Evolutionary conservation across 2,113 vertebrate genomes (phyloP).

Genomic region (Oxyruncus cristatus): DNA sequence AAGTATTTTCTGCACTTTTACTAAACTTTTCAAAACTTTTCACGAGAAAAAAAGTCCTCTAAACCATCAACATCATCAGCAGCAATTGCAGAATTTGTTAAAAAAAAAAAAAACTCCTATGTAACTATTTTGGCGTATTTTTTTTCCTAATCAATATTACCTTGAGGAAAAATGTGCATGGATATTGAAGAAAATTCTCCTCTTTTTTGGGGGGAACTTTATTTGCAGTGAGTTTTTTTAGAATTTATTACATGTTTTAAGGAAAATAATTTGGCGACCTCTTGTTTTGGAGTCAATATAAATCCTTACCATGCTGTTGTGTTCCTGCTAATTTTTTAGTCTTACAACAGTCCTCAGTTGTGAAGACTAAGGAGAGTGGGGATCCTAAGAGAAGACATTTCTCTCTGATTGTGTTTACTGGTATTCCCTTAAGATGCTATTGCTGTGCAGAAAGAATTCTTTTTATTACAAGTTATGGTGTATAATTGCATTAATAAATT

Average conservation of each 20-base stretch:
- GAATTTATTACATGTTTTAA: background rate
- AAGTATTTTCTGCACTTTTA: background rate
- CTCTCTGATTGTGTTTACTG: background rate
- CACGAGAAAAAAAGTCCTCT: background rate
- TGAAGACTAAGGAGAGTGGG: background rate
- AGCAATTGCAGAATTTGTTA: background rate
- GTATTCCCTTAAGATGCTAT: background rate
- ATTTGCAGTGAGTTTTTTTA: background rate
- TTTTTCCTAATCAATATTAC: background rate
- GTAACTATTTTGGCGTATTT: background rate
- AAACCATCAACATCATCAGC: background rate
- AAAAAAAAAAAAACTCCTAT: accelerated
- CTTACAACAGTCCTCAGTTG: background rate
- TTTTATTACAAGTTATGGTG: background rate
- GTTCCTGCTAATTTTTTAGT: background rate
- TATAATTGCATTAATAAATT: background rate
- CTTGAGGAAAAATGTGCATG: background rate
- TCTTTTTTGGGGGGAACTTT: accelerated
- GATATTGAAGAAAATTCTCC: background rate
- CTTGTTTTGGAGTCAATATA: background rate
- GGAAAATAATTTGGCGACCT: background rate
- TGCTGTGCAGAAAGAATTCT: background rate
- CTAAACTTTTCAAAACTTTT: background rate
- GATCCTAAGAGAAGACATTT: background rate
- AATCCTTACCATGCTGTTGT: background rate